Conservation (phyloP, 2,797 vertebrate species). For the Lates japonicus region DNA sequence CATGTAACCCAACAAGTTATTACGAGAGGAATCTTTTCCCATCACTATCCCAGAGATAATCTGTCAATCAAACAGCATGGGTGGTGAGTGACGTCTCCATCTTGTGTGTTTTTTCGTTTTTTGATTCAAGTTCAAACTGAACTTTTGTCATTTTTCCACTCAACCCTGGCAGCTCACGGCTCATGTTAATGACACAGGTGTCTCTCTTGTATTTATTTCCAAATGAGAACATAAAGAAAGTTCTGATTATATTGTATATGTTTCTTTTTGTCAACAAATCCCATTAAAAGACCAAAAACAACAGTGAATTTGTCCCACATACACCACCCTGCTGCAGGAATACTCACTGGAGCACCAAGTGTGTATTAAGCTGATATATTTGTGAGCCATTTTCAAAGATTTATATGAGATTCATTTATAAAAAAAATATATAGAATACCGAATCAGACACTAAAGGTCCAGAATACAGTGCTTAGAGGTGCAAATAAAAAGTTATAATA, state of each 20-base stretch:
- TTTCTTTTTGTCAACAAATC: neutral
- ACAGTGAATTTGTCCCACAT: neutral
- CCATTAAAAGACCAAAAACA: neutral
- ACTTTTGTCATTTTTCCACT: neutral
- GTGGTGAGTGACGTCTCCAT: neutral
- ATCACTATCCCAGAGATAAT: neutral
- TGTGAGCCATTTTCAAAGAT: neutral
- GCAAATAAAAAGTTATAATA: neutral
- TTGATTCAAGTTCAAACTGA: neutral
- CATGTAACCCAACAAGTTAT: neutral
- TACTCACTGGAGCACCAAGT: neutral
- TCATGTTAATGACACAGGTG: neutral
- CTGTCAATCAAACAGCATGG: slow-evolving; percentile 10
- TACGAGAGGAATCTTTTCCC: slow-evolving; percentile 1
- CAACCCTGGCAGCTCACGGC: neutral
- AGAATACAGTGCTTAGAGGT: neutral
- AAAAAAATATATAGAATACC: neutral
- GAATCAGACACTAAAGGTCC: neutral
- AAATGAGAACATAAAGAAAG: neutral
- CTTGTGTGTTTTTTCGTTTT: neutral
- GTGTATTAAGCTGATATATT: neutral
- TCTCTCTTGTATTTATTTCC: neutral
- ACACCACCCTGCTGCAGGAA: no score
- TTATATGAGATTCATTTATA: neutral
- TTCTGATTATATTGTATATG: neutral